These are phyloP conservation scores for Physocephala rufipes DNA, from an alignment of 2,888 invertebrate genomes.

Conservation along the genomic window DNA sequence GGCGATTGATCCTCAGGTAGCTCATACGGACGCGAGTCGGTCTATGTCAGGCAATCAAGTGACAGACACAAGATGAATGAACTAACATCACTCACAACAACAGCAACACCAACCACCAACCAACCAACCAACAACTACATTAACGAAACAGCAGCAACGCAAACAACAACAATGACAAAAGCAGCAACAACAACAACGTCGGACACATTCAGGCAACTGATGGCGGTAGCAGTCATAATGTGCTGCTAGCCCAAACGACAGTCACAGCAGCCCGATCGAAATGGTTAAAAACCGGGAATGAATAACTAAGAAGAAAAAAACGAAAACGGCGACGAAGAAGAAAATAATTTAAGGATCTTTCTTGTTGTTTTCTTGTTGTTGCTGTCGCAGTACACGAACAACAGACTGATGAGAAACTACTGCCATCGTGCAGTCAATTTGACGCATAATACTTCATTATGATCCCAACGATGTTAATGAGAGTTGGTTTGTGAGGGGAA, in stretches of 20 bases:
- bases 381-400: constrained; percentile 34
- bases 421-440: constrained; percentile 51
- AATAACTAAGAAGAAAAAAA: too few species aligned
- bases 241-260: constrained; percentile 26
- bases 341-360: constrained; percentile 24
- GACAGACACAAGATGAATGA: constrained; percentile 26
- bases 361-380: neutral
- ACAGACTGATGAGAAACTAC: constrained; percentile 62
- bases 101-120: constrained; percentile 36
- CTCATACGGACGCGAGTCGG: constrained; percentile 33
- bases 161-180: neutral
- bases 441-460: constrained; percentile 1
- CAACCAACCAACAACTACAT: constrained; percentile 36
- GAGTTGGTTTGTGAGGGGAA: constrained; percentile 2
- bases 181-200: constrained; percentile 44
- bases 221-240: constrained; percentile 50
- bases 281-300: constrained; percentile 4
- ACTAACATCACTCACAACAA: constrained; percentile 31
- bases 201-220: constrained; percentile 38
- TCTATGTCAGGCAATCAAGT: constrained; percentile 53
- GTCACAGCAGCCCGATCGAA: constrained; percentile 24
- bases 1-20: constrained; percentile 63
- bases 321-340: too few species aligned
- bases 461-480: neutral
- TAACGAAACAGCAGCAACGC: too few species aligned